Percentiles rank a stretch among this genome's conserved stretches.
phyloP scores from a whole-genome alignment of 1,140 invertebrate genomes.

The Ptiloglossa arizonensis region DNA sequence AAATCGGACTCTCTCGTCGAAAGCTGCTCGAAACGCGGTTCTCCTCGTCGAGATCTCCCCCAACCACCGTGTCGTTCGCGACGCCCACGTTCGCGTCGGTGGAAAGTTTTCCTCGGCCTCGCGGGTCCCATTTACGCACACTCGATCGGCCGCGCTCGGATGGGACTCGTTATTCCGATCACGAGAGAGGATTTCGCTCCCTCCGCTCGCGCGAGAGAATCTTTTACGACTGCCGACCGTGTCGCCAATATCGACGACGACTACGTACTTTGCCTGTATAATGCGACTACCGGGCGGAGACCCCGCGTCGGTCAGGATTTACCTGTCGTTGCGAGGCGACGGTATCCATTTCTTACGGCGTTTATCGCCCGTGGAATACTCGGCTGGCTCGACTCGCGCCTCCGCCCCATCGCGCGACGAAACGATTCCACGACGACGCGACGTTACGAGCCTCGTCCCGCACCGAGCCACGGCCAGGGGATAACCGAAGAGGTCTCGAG shows the following conservation, averaged over 20 bases:
- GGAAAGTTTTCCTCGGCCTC: conserved; percentile 52
- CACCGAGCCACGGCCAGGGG: not conserved
- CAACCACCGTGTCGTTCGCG: not conserved
- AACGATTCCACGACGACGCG: not conserved
- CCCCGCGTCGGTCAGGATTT: not conserved
- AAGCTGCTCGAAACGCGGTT: conserved; percentile 40
- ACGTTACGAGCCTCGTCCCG: not conserved
- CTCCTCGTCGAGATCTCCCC: too few species aligned
- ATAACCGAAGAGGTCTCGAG: too few species aligned
- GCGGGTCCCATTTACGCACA: conserved; percentile 63
- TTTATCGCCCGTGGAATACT: conserved; percentile 2
- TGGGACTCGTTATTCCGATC: conserved; percentile 65
- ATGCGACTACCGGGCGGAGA: conserved; percentile 27
- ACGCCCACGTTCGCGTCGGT: conserved; percentile 3
- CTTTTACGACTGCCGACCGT: conserved; percentile 62
- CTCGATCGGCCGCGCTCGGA: conserved; percentile 49
- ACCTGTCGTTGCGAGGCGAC: conserved; percentile 30
- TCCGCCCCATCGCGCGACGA: too few species aligned
- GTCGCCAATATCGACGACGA: conserved; percentile 65
- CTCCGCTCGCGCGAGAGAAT: conserved; percentile 53
- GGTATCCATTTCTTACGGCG: conserved; percentile 29
- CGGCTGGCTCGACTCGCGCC: not conserved
- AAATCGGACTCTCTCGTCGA: conserved; percentile 54
- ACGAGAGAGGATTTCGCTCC: conserved; percentile 61
- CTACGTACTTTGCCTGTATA: conserved; percentile 63